These are phyloP conservation scores for Cinclus cinclus DNA, from an alignment of 2,113 vertebrate genomes.

Conservation along the genomic window DNA sequence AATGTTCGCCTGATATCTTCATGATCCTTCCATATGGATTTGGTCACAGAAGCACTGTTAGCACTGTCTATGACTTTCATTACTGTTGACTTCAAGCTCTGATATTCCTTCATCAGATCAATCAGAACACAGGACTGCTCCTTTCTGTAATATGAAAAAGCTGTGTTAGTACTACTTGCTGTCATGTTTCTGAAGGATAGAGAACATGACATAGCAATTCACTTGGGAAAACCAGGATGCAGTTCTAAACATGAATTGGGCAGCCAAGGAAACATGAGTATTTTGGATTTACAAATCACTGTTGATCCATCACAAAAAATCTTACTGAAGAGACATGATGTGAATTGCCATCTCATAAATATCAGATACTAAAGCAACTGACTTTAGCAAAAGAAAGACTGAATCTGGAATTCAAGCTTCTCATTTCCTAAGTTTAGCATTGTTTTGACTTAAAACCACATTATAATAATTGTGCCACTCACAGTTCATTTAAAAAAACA, in stretches of 20 bases:
- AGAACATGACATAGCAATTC: not conserved
- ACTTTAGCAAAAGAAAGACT: not conserved
- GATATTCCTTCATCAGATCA: slow-evolving; percentile 84
- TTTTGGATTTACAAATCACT: not conserved
- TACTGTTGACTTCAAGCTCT: slow-evolving; percentile 80
- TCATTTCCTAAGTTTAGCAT: not conserved
- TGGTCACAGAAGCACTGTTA: slow-evolving; percentile 74
- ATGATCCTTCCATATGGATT: slow-evolving; percentile 81
- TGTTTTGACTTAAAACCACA: not conserved
- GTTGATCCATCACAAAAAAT: not conserved
- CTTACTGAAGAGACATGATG: not conserved
- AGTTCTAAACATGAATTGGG: not conserved
- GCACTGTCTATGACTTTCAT: slow-evolving; percentile 80
- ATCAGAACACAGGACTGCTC: slow-evolving; percentile 83
- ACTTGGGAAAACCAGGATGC: not conserved
- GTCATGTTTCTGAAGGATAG: not conserved
- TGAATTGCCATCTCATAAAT: not conserved
- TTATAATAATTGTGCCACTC: not conserved
- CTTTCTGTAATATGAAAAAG: slow-evolving; percentile 75
- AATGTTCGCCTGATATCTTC: slow-evolving; percentile 84
- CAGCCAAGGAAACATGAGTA: not conserved
- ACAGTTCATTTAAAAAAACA: not conserved
- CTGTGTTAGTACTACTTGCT: not conserved
- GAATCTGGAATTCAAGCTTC: not conserved
- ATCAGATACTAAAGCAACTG: not conserved